A percentile compares a stretch with the other conserved stretches of the same genome.
Evolutionary conservation across 2,888 invertebrate species (phyloP).

Genomic region (Galerucella nymphaeae): DNA sequence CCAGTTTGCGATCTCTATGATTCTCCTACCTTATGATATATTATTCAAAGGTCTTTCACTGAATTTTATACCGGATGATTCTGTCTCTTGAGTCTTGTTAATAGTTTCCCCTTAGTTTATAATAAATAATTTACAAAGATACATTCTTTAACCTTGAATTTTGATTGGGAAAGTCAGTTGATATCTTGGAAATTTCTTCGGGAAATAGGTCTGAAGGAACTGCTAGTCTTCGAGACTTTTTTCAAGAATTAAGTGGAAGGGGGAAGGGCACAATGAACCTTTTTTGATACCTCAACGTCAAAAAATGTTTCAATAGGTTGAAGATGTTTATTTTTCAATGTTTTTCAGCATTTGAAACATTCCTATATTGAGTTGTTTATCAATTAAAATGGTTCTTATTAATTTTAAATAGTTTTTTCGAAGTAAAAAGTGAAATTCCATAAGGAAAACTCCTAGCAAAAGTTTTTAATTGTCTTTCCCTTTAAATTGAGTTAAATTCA

Average conservation of each 20-base stretch:
- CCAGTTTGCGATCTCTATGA: constrained; percentile 3
- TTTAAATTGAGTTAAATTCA: neutral
- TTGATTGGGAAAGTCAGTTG: no score
- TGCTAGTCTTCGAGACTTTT: no score
- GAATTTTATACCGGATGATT: constrained; percentile 13
- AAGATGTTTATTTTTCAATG: no score
- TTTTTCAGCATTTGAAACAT: no score
- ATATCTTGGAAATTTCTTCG: no score
- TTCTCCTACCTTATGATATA: constrained; percentile 5
- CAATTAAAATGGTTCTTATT: no score
- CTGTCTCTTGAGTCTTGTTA: constrained; percentile 9
- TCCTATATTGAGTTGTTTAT: no score
- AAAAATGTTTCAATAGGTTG: no score
- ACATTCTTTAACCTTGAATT: neutral
- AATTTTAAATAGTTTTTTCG: neutral
- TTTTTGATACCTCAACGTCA: no score
- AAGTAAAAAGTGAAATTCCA: neutral
- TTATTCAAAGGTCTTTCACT: neutral
- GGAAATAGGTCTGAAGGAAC: no score
- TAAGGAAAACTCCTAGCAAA: neutral
- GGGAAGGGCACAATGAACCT: no score
- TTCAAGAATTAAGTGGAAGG: no score
- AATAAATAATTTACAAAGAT: neutral
- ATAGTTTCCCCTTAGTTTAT: neutral
- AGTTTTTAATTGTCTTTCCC: neutral